A percentile compares a stretch with the other conserved stretches of the same genome.
These are phyloP conservation scores for Ophthalmolycus amberensis DNA, from an alignment of 2,113 vertebrate species.

Conservation along the genomic window DNA sequence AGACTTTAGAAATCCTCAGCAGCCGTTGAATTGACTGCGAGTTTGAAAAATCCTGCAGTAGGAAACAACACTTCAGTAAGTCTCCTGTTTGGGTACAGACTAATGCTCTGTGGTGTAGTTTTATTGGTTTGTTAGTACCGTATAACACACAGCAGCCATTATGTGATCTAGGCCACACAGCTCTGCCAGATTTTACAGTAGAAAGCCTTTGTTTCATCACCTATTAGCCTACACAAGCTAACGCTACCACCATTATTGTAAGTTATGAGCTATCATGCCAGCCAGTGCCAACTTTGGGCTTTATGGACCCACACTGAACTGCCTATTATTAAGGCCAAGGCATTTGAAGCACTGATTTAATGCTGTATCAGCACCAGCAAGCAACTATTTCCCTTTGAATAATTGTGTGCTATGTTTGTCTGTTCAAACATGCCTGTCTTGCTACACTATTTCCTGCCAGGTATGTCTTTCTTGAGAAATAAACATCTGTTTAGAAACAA, in stretches of 20 bases:
- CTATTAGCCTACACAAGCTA: slow-evolving; percentile 37
- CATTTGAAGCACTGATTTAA: slow-evolving; percentile 37
- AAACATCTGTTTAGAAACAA: background rate
- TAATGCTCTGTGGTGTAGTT: slow-evolving; percentile 36
- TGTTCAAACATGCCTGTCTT: slow-evolving; percentile 3
- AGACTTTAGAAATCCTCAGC: background rate
- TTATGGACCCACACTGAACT: slow-evolving; percentile 31
- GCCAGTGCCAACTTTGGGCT: slow-evolving; percentile 40
- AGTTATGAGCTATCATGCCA: slow-evolving; percentile 38
- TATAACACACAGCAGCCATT: slow-evolving; percentile 33
- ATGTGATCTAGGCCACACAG: slow-evolving; percentile 46
- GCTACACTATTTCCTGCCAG: slow-evolving; percentile 2
- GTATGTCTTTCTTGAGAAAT: background rate
- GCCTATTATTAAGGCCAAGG: slow-evolving; percentile 38
- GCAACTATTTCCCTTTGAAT: slow-evolving; percentile 7
- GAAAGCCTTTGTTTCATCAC: slow-evolving; percentile 44
- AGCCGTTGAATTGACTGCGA: background rate
- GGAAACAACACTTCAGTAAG: slow-evolving; percentile 33
- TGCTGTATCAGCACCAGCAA: slow-evolving; percentile 21
- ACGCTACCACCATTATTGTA: slow-evolving; percentile 22
- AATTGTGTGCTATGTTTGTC: slow-evolving; percentile 3
- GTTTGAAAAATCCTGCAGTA: slow-evolving; percentile 11
- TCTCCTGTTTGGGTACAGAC: slow-evolving; percentile 31
- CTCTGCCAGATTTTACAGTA: slow-evolving; percentile 42
- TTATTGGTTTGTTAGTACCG: slow-evolving; percentile 46